phyloP scores from a whole-genome alignment of 37 sponge, comb jelly and placozoan genomes.

The Hormiphora californensis region DNA sequence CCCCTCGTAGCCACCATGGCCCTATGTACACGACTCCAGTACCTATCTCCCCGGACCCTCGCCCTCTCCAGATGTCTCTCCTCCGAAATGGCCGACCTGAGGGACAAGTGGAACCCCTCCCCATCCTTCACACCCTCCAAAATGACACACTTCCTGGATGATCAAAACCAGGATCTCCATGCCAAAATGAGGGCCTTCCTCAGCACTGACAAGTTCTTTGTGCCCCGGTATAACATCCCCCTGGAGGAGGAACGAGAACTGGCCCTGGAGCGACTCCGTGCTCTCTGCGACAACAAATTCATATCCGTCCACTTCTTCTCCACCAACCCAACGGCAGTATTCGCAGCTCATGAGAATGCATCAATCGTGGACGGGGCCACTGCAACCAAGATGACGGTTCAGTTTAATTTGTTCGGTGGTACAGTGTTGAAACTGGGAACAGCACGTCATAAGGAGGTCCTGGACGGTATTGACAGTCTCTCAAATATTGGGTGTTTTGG shows the following conservation, averaged over 20 bases:
- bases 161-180: constrained; percentile 34
- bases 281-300: constrained; percentile 18
- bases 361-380: constrained; percentile 46
- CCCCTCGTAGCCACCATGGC: too few species aligned
- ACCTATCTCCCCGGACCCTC: too few species aligned
- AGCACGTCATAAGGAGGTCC: constrained; percentile 35
- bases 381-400: constrained; percentile 48
- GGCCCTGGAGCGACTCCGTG: background rate
- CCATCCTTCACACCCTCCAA: constrained; percentile 1
- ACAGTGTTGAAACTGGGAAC: constrained; percentile 42
- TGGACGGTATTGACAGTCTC: constrained; percentile 42
- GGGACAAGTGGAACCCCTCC: constrained; percentile 14
- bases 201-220: constrained; percentile 27
- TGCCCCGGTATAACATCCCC: constrained; percentile 2
- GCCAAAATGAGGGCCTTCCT: constrained; percentile 6
- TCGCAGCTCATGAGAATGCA: constrained; percentile 39
- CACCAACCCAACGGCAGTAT: constrained; percentile 37
- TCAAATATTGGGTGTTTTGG: constrained; percentile 83
- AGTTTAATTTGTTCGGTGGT: constrained; percentile 51
- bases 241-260: constrained; percentile 11
- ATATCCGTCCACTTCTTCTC: constrained; percentile 52
- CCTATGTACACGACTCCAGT: too few species aligned
- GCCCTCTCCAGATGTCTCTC: constrained; percentile 2
- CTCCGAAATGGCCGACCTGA: constrained; percentile 5
- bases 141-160: constrained; percentile 41